Evolutionary conservation across 1,140 invertebrate species (phyloP).

Genomic region (Gonatopus flavifemur): DNA sequence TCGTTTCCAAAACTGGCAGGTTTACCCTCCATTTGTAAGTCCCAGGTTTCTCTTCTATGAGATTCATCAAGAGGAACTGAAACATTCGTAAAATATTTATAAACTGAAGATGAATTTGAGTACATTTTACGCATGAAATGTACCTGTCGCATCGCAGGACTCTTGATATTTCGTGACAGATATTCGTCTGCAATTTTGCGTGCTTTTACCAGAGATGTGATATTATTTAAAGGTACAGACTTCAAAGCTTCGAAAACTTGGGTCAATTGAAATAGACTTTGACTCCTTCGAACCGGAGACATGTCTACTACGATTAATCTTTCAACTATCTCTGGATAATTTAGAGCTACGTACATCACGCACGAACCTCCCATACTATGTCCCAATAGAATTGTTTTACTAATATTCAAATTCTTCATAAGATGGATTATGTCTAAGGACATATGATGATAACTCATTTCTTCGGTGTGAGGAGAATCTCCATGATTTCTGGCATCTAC

Average conservation of each 20-base stretch:
- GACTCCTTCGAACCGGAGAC: slow-evolving; percentile 70
- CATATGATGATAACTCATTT: slow-evolving; percentile 73
- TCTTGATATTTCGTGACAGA: slow-evolving; percentile 51
- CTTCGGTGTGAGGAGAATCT: slow-evolving; percentile 75
- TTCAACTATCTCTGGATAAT: slow-evolving; percentile 73
- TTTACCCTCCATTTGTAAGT: slow-evolving; percentile 74
- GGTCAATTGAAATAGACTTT: slow-evolving; percentile 65
- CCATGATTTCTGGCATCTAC: slow-evolving; percentile 92
- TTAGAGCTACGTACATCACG: slow-evolving; percentile 77
- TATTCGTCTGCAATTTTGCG: slow-evolving; percentile 63
- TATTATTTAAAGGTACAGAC: slow-evolving; percentile 60
- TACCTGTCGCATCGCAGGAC: slow-evolving; percentile 58
- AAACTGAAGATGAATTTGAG: slow-evolving; percentile 18
- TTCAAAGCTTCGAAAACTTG: slow-evolving; percentile 70
- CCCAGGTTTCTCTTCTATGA: slow-evolving; percentile 66
- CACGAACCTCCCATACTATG: slow-evolving; percentile 91
- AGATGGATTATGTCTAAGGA: slow-evolving; percentile 72
- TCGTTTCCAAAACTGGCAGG: slow-evolving; percentile 68
- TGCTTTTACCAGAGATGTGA: slow-evolving; percentile 67
- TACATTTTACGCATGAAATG: slow-evolving; percentile 11
- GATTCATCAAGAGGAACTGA: slow-evolving; percentile 79
- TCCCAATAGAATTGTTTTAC: slow-evolving; percentile 72
- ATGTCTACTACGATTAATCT: slow-evolving; percentile 84
- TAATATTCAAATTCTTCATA: slow-evolving; percentile 64
- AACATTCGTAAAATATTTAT: slow-evolving; percentile 57